Evolutionary conservation across 2,888 invertebrate genomes (phyloP).

Genomic region (Malachius bipustulatus): DNA sequence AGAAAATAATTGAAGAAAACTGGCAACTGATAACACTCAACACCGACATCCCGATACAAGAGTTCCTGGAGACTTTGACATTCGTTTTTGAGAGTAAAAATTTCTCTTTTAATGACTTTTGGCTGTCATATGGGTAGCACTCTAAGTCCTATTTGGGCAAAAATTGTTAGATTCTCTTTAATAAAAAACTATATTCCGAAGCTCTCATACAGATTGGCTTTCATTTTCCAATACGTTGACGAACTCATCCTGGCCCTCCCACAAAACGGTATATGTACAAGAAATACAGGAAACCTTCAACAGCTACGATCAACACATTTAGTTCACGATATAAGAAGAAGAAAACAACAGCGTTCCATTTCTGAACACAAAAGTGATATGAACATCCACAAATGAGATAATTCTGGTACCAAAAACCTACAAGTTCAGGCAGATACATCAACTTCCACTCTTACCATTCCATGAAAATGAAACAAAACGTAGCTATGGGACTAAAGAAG

Average conservation of each 20-base stretch:
- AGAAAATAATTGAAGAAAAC: too few relatives aligned
- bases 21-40: too few relatives aligned
- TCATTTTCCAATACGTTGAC: background rate
- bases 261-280: background rate
- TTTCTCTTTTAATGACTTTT: too few relatives aligned
- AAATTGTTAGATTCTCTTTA: too few relatives aligned
- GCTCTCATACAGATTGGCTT: background rate
- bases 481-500: background rate
- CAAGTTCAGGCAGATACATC: background rate
- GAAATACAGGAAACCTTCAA: background rate
- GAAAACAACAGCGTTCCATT: conserved; percentile 2
- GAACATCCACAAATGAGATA: background rate
- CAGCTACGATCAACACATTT: background rate
- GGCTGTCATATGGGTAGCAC: too few relatives aligned
- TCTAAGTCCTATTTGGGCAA: too few relatives aligned
- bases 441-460: background rate
- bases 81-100: too few relatives aligned
- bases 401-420: conserved; percentile 1
- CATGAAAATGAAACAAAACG: background rate
- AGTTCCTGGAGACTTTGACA: too few relatives aligned
- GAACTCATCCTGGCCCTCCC: background rate
- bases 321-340: conserved; percentile 2
- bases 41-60: too few relatives aligned
- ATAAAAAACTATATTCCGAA: too few relatives aligned
- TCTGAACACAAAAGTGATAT: conserved; percentile 1